A percentile compares a stretch with the other conserved stretches of the same genome.
Evolutionary conservation across 2,888 invertebrate species (phyloP).

Genomic region (Seira musarum): DNA sequence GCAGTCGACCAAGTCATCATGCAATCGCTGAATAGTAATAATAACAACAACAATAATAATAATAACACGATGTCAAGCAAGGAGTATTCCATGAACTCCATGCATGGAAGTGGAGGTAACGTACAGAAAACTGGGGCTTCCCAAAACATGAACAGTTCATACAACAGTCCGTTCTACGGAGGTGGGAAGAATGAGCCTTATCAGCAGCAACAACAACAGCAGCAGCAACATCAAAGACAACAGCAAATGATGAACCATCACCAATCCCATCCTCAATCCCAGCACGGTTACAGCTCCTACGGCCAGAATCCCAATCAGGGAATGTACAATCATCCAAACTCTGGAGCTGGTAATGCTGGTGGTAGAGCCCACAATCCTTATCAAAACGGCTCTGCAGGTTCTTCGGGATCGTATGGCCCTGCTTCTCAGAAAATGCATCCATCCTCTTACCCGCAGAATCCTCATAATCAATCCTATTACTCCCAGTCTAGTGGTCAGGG

Average conservation of each 20-base stretch:
- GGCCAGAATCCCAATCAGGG: slow-evolving; percentile 36
- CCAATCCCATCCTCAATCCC: slow-evolving; percentile 32
- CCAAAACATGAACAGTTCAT: slow-evolving; percentile 18
- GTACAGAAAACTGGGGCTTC: slow-evolving; percentile 13
- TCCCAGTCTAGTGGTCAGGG: background rate
- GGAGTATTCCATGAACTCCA: slow-evolving; percentile 15
- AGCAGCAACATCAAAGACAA: slow-evolving; percentile 30
- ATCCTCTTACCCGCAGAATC: slow-evolving; percentile 37
- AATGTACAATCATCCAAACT: slow-evolving; percentile 50
- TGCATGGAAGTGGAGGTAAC: slow-evolving; percentile 15
- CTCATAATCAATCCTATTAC: slow-evolving; percentile 37
- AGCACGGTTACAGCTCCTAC: slow-evolving; percentile 33
- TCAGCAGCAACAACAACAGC: slow-evolving; percentile 52
- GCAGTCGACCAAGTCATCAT: slow-evolving; percentile 65
- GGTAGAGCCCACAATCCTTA: slow-evolving; percentile 32
- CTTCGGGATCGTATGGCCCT: background rate
- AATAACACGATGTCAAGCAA: slow-evolving; percentile 43
- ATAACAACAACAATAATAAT: slow-evolving; percentile 46
- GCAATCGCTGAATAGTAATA: slow-evolving; percentile 62
- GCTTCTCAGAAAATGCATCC: slow-evolving; percentile 54
- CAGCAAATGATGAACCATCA: slow-evolving; percentile 40
- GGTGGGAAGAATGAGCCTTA: slow-evolving; percentile 32
- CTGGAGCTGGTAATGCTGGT: background rate
- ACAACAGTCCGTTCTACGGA: slow-evolving; percentile 29
- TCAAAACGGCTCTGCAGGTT: slow-evolving; percentile 38